These are phyloP conservation scores for Atractosteus spatula DNA, from an alignment of 2,113 vertebrate species.

Conservation along the genomic window DNA sequence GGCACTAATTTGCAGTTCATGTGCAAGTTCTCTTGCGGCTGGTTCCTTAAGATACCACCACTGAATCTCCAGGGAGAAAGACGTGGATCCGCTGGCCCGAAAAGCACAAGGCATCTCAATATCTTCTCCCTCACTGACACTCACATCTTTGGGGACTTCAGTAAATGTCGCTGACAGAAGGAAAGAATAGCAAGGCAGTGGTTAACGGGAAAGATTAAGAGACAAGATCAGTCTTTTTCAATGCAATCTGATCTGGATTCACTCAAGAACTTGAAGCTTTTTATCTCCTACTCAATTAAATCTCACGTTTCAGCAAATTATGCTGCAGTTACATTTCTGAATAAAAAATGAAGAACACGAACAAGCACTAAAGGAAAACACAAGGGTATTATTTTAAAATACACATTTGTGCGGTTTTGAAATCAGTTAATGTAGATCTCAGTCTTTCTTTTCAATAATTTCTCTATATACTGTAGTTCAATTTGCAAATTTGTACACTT, in stretches of 20 bases:
- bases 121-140: conserved; percentile 87
- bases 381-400: no score
- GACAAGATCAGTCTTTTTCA: conserved; percentile 17
- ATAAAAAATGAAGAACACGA: neutral
- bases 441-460: no score
- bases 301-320: neutral
- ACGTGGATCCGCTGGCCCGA: conserved; percentile 79
- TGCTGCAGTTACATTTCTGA: no score
- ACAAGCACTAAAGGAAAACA: no score
- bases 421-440: no score
- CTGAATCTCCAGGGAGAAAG: conserved; percentile 93
- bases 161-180: conserved; percentile 80
- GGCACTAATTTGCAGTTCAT: conserved; percentile 78
- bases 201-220: conserved; percentile 40
- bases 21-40: conserved; percentile 70
- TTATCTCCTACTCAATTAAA: neutral
- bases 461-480: no score
- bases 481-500: no score
- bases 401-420: no score
- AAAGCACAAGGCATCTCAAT: conserved; percentile 96
- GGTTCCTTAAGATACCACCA: conserved; percentile 93
- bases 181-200: conserved; percentile 52
- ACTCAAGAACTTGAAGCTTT: neutral
- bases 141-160: conserved; percentile 93
- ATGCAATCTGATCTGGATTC: conserved; percentile 11